Conservation (phyloP, 2,113 vertebrate species). For the Nothocercus nigrocapillus region DNA sequence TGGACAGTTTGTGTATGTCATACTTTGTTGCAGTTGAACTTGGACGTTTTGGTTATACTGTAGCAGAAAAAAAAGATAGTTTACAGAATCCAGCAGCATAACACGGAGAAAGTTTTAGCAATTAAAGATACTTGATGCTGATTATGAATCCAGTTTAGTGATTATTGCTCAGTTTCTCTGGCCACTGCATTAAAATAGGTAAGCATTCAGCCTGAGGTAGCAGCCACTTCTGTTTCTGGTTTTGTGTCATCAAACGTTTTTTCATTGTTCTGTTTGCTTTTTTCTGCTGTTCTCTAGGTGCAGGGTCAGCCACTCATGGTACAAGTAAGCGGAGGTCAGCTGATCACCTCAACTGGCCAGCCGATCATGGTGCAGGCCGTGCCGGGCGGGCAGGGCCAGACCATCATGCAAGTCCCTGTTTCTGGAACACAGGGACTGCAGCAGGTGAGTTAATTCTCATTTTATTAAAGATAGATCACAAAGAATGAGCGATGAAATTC, state of each 20-base stretch:
- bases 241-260: not conserved
- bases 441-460: slow-evolving; percentile 81
- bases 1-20: not conserved
- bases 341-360: slow-evolving; percentile 97
- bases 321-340: slow-evolving; percentile 96
- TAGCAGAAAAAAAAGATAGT: not conserved
- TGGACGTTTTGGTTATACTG: not conserved
- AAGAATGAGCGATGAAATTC: not conserved
- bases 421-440: slow-evolving; percentile 95
- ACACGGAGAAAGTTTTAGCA: not conserved
- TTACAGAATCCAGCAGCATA: not conserved
- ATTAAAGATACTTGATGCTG: not conserved
- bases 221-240: not conserved
- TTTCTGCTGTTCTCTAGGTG: slow-evolving; percentile 77
- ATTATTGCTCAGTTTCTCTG: not conserved
- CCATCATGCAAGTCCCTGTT: slow-evolving; percentile 97
- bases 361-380: slow-evolving; percentile 99
- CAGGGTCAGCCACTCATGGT: slow-evolving; percentile 98
- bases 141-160: not conserved
- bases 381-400: slow-evolving; percentile 94
- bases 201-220: not conserved
- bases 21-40: not conserved
- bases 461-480: not conserved
- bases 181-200: rapidly evolving
- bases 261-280: slow-evolving; percentile 69